Conservation (phyloP, 2,797 vertebrate genomes). For the Zonotrichia albicollis region DNA sequence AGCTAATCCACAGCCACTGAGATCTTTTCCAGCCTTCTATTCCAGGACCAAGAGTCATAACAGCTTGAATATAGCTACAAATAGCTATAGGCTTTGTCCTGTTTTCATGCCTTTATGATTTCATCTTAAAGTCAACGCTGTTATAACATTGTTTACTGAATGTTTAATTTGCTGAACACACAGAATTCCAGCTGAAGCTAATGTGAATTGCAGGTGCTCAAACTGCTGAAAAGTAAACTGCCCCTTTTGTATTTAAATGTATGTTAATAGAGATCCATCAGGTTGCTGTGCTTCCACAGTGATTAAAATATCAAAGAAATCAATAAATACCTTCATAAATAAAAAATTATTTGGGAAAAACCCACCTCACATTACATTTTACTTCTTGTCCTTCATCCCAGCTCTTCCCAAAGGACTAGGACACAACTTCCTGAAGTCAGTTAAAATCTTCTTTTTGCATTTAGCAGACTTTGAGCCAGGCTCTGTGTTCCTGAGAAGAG, state of each 20-base stretch:
- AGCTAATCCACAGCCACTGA: neutral
- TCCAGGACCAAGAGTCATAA: neutral
- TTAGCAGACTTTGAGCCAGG: neutral
- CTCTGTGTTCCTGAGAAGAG: neutral
- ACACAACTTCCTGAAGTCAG: neutral
- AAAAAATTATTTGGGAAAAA: neutral
- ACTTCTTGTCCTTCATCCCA: neutral
- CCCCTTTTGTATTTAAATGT: constrained; percentile 46
- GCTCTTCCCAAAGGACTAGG: neutral
- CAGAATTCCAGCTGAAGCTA: constrained; percentile 25
- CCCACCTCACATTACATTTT: neutral
- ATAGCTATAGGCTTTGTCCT: constrained; percentile 19
- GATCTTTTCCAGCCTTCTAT: constrained; percentile 12
- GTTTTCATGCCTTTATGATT: constrained; percentile 43
- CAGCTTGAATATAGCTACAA: constrained; percentile 21
- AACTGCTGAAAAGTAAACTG: constrained; percentile 13
- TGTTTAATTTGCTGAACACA: constrained; percentile 37
- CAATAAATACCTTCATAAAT: constrained; percentile 10
- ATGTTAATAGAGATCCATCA: constrained; percentile 5
- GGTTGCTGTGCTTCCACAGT: neutral
- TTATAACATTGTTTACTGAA: constrained; percentile 30
- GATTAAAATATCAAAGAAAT: constrained; percentile 38
- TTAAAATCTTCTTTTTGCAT: neutral
- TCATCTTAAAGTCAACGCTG: constrained; percentile 33
- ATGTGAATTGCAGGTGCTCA: constrained; percentile 40